These are phyloP conservation scores for Trichopoda pennipes DNA, from an alignment of 2,888 invertebrate species.

Conservation along the genomic window DNA sequence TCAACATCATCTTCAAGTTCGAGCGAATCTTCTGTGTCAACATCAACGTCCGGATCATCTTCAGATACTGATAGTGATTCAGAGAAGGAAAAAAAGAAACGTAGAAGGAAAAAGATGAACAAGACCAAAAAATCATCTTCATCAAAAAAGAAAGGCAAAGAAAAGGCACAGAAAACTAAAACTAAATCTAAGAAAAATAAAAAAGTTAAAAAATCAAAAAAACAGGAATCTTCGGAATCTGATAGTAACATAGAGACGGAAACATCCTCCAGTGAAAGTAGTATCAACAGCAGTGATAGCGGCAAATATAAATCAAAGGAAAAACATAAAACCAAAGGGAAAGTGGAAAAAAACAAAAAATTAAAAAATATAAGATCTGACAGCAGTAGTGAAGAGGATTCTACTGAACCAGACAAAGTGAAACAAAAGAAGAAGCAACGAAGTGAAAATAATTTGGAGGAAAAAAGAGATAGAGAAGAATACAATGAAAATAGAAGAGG, in stretches of 20 bases:
- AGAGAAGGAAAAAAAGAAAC: constrained; percentile 57
- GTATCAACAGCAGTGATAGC: constrained; percentile 56
- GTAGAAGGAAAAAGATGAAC: constrained; percentile 63
- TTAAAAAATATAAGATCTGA: constrained; percentile 22
- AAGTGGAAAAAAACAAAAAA: constrained; percentile 51
- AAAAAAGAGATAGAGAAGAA: constrained; percentile 16
- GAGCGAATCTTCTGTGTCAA: constrained; percentile 71
- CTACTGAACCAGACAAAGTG: constrained; percentile 34
- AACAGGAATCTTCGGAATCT: constrained; percentile 40
- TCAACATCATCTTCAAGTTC: constrained; percentile 69
- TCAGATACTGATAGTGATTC: constrained; percentile 71
- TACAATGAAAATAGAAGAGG: constrained; percentile 20
- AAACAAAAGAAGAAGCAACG: constrained; percentile 43
- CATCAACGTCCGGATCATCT: constrained; percentile 69
- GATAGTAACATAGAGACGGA: constrained; percentile 49
- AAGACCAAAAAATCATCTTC: constrained; percentile 63
- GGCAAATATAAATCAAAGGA: constrained; percentile 63
- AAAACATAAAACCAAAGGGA: constrained; percentile 52
- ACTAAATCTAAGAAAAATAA: constrained; percentile 70
- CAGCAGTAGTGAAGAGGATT: constrained; percentile 36
- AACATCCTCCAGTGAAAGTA: constrained; percentile 63
- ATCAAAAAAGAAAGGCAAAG: constrained; percentile 40
- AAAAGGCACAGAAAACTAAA: constrained; percentile 65
- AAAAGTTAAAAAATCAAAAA: constrained; percentile 67
- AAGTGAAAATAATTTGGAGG: constrained; percentile 42